These are phyloP conservation scores for Andrena trimmerana DNA, from an alignment of 2,888 invertebrate species.

Conservation along the genomic window DNA sequence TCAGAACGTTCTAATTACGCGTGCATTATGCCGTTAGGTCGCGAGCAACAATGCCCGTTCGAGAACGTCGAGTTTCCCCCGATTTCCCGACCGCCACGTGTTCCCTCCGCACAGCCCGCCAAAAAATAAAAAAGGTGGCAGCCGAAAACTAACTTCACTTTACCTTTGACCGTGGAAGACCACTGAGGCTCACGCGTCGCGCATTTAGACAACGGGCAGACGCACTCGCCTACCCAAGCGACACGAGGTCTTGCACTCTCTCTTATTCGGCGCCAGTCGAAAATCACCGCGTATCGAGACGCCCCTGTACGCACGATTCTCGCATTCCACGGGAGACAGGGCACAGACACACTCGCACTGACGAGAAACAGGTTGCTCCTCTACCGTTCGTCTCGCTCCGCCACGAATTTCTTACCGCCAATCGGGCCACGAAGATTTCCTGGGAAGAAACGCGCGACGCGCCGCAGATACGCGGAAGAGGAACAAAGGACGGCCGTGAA, in stretches of 20 bases:
- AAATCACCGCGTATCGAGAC: conserved; percentile 63
- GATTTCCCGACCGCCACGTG: conserved; percentile 47
- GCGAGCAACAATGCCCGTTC: not conserved
- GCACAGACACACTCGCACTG: conserved; percentile 40
- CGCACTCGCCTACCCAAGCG: conserved; percentile 22
- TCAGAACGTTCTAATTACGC: not conserved
- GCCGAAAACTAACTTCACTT: conserved; percentile 18
- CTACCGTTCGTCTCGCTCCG: conserved; percentile 36
- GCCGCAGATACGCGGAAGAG: conserved; percentile 15
- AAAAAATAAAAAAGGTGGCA: conserved; percentile 13
- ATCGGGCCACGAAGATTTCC: conserved; percentile 35
- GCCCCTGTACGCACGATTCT: conserved; percentile 68
- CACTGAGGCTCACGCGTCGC: conserved; percentile 34
- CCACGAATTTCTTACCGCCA: conserved; percentile 44
- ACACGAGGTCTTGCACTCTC: conserved; percentile 33
- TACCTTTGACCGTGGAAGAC: conserved; percentile 29
- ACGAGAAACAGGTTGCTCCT: conserved; percentile 59
- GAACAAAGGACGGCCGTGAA: conserved; percentile 45
- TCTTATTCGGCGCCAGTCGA: conserved; percentile 43
- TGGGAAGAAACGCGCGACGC: not conserved
- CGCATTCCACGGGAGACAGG: conserved; percentile 67
- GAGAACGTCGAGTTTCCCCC: not conserved
- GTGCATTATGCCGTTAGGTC: not conserved
- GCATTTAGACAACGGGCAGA: conserved; percentile 33
- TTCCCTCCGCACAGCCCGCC: conserved; percentile 41